Conservation (phyloP, 2,113 vertebrate species). For the Hypocryptadius cinnamomeus region DNA sequence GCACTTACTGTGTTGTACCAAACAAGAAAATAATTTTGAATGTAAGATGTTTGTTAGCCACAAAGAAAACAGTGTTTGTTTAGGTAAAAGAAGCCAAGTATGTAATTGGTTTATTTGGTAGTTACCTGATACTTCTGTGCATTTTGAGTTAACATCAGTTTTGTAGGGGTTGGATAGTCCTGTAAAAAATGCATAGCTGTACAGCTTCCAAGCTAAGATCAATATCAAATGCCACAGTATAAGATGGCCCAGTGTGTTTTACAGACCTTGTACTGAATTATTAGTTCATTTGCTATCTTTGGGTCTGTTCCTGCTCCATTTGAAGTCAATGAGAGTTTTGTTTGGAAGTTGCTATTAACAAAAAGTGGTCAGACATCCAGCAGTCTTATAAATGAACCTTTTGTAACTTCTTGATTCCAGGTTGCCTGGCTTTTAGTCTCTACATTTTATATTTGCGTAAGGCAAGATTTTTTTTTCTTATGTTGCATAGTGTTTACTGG, state of each 20-base stretch:
- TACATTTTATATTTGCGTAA: neutral
- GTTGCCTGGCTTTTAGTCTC: slow-evolving; percentile 19
- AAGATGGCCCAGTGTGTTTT: slow-evolving; percentile 34
- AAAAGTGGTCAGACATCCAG: slow-evolving; percentile 50
- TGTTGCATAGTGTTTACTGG: neutral
- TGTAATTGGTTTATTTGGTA: neutral
- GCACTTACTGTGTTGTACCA: neutral
- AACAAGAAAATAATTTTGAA: neutral
- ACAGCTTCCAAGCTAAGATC: slow-evolving; percentile 33
- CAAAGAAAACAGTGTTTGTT: neutral
- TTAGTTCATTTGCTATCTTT: slow-evolving; percentile 62
- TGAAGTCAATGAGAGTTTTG: slow-evolving; percentile 59
- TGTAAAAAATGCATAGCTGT: slow-evolving; percentile 8
- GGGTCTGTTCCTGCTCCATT: slow-evolving; percentile 54
- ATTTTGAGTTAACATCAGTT: neutral
- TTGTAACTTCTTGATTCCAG: slow-evolving; percentile 46
- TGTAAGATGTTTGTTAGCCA: neutral
- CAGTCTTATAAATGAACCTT: slow-evolving; percentile 55
- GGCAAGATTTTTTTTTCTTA: neutral
- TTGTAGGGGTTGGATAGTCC: neutral
- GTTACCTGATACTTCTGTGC: neutral
- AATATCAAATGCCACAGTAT: slow-evolving; percentile 30
- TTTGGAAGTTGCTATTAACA: slow-evolving; percentile 57
- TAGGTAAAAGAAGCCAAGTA: neutral
- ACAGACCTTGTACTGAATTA: slow-evolving; percentile 35